Base-by-base conservation (phyloP, 2,113 vertebrate species). In the Gymnocephalus cernua region DNA sequence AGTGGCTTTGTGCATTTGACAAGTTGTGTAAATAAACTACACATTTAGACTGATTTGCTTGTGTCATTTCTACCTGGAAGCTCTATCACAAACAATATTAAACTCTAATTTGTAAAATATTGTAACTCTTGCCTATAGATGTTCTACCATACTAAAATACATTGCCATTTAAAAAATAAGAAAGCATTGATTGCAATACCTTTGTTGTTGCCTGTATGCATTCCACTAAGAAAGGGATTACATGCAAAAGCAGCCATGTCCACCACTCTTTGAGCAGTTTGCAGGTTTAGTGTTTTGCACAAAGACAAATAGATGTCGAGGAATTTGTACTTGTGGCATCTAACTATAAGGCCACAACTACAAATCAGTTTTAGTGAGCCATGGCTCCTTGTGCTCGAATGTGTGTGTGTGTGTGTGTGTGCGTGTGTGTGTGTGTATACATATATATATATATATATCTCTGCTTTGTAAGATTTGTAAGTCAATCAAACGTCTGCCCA, bases 401-500 rank as follows among this genome's bases (percentile, higher is more conserved):
- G n/a, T n/a, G n/a, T n/a, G n/a, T n/a, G n/a, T n/a, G n/a, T n/a
- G n/a, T n/a, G n/a, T n/a, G n/a, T n/a, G n/a, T n/a, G n/a, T n/a
- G n/a, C n/a, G n/a, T n/a, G n/a, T n/a, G n/a, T n/a, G n/a, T n/a
- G n/a, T n/a, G n/a, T n/a, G n/a, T n/a, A n/a, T n/a, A n/a, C n/a
- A n/a, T n/a, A 29, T 29, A 29, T 29, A 2, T 29, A 29, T 29
- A 29, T 29, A 16, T 23, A 47, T n/a, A 65, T 47, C 27, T 41
- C 63, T 66, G 50, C 51, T 66, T 78, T 63, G 54, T 47, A 23
- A 57, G 47, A 32, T 74, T 63, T 67, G 48, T 14, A 80, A 68
- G n/a, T 82, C 78, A 70, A 29, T 87, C 80, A 63, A 72, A 80
- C 74, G 58, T 27, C 78, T 77, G 67, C 78, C 86, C 80, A 86